Conservation (phyloP, 2,888 invertebrate species). For the Hermaeophaga mercurialis region DNA sequence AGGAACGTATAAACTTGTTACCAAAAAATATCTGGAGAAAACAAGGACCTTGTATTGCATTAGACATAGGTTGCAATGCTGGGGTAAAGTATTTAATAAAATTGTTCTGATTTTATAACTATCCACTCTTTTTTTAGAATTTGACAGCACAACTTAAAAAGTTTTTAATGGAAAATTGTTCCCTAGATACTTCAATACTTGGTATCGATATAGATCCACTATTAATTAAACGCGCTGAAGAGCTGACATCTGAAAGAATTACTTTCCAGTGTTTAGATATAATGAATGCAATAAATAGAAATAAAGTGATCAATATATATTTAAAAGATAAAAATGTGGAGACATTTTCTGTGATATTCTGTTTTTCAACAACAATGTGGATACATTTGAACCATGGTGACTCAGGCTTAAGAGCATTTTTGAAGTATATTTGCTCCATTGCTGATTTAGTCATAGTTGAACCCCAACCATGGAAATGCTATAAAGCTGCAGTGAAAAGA, state of each 20-base stretch:
- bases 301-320: slow-evolving; percentile 57
- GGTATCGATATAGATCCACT: slow-evolving; percentile 78
- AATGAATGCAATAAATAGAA: slow-evolving; percentile 56
- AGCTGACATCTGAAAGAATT: slow-evolving; percentile 60
- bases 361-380: slow-evolving; percentile 90
- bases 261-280: slow-evolving; percentile 67
- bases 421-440: slow-evolving; percentile 62
- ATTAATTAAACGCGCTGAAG: slow-evolving; percentile 71
- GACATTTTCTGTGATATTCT: slow-evolving; percentile 72
- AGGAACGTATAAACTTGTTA: slow-evolving; percentile 69
- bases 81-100: slow-evolving; percentile 62
- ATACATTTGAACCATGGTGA: slow-evolving; percentile 87
- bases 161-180: slow-evolving; percentile 59
- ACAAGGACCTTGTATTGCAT: slow-evolving; percentile 38
- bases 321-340: slow-evolving; percentile 55
- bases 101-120: background rate
- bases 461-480: slow-evolving; percentile 87
- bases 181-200: slow-evolving; percentile 59
- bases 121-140: slow-evolving; percentile 58
- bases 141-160: slow-evolving; percentile 66
- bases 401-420: slow-evolving; percentile 67
- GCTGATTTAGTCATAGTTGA: slow-evolving; percentile 72
- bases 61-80: slow-evolving; percentile 77
- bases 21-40: slow-evolving; percentile 59
- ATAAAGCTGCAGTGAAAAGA: slow-evolving; percentile 74